phyloP scores from a whole-genome alignment of 92 coral and sea anemone genomes.

The Virgularia gustaviana region DNA sequence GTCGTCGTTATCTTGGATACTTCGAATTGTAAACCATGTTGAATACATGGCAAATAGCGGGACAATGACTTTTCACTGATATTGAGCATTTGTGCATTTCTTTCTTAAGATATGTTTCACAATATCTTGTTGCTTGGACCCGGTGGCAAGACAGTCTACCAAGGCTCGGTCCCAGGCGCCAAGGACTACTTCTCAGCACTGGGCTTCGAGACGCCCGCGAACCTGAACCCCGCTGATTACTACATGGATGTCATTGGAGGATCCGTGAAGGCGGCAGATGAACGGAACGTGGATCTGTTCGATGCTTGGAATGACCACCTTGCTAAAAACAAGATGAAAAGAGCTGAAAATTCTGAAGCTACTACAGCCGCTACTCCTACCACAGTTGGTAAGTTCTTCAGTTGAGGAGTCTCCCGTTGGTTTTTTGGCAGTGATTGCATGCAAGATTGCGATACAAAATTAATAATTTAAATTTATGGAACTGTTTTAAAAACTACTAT shows the following conservation, averaged over 20 bases:
- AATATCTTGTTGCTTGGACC: slow-evolving; percentile 76
- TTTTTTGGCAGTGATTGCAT: too few relatives aligned
- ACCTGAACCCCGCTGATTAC: slow-evolving; percentile 82
- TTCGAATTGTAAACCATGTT: too few relatives aligned
- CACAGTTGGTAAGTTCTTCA: too few relatives aligned
- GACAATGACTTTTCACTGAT: neutral
- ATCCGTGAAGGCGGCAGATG: slow-evolving; percentile 16
- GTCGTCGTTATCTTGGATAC: neutral
- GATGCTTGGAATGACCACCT: slow-evolving; percentile 29
- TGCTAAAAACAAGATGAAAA: slow-evolving; percentile 1
- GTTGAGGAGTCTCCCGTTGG: too few relatives aligned
- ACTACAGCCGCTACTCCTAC: too few relatives aligned
- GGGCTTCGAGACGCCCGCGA: slow-evolving; percentile 57
- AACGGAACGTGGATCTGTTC: slow-evolving; percentile 26
- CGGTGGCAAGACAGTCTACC: slow-evolving; percentile 81
- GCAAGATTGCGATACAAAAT: too few relatives aligned
- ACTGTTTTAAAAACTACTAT: too few relatives aligned
- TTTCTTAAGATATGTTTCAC: slow-evolving; percentile 60
- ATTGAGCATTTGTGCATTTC: neutral
- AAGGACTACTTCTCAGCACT: slow-evolving; percentile 54
- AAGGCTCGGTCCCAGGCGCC: slow-evolving; percentile 67
- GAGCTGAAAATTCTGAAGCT: too few relatives aligned
- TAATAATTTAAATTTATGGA: too few relatives aligned
- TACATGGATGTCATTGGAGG: slow-evolving; percentile 93
- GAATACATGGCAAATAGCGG: neutral